Conservation (phyloP, 2,888 invertebrate species). For the Dastarcus helophoroides region DNA sequence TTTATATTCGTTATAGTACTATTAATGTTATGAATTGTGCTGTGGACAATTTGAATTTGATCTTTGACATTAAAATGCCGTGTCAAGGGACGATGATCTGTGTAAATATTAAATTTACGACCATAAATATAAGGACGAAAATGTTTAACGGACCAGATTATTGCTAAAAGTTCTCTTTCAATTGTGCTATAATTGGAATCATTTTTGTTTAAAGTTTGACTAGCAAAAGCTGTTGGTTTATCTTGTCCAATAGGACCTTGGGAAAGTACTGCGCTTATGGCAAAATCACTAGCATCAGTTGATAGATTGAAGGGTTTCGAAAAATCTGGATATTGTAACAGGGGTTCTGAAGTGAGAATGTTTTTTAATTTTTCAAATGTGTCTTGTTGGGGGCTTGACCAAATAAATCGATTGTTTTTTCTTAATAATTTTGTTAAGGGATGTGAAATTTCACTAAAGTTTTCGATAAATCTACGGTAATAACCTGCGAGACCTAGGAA, state of each 20-base stretch:
- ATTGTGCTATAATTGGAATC: not conserved
- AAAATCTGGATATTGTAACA: slow-evolving; percentile 1
- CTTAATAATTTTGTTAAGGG: not conserved
- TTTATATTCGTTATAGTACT: too few species aligned
- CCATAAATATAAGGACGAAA: not conserved
- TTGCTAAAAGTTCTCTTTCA: slow-evolving; percentile 1
- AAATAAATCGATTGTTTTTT: not conserved
- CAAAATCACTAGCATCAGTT: slow-evolving; percentile 1
- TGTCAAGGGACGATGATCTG: not conserved
- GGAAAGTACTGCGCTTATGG: not conserved
- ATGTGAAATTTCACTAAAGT: not conserved
- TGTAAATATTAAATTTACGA: not conserved
- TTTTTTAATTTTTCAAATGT: not conserved
- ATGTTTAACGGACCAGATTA: slow-evolving; percentile 1
- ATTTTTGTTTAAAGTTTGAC: not conserved
- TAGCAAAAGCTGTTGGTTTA: not conserved
- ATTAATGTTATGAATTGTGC: too few species aligned
- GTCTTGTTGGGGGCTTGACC: not conserved
- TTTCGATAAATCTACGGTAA: not conserved
- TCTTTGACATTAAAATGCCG: too few species aligned
- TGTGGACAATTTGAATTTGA: too few species aligned
- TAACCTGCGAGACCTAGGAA: not conserved
- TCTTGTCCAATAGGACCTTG: not conserved
- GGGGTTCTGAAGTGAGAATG: not conserved
- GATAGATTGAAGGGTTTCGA: not conserved